Base-by-base conservation (phyloP, 1,140 invertebrate genomes). In the Zeugodacus cucurbitae region DNA sequence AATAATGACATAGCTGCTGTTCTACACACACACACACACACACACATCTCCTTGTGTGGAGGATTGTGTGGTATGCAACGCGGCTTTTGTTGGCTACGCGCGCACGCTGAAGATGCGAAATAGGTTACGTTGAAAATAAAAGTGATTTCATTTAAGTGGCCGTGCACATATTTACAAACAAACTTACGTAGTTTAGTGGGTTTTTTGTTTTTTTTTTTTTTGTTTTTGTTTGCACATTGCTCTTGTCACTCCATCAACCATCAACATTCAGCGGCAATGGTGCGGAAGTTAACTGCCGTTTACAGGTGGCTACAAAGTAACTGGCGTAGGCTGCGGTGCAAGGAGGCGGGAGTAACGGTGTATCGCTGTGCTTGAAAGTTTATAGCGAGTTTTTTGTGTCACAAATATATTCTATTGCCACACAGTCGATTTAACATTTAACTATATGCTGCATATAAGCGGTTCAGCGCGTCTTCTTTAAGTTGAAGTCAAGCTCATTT, bases 71-170 rank as follows among this genome's bases (percentile, higher is more conserved):
- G 32, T 7, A 74, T 29, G 26, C 20, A 74, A 34, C 34, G 32
- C 34, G 32, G 32, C 67, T 37, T 41, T 74, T 74, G 32, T 74
- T 74, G 2, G n/a, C n/a, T 8, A 22, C 67, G 32, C 14, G 29
- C 67, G 17, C 62, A 0, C 1, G 20, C 67, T 34, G 48, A 82
- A 82, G 37, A 82, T 48, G 74, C 44, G 37, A 48, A 82, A 48
- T 82, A 82, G 74, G 74, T 29, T 26, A 41, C 29, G 74, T 82
- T 82, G 74, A 82, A 82, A 82, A 44, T 44, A 82, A 82, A 82
- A 82, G 74, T 82, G 74, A 82, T 82, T 82, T 82, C 41, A 82
- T 82, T 82, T 82, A 82, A 82, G 74, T 82, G 41, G n/a, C 22
- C 41, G 4, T 3, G 41, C 11, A 62, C 58, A 62, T 26, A 62